Conservation (phyloP, 2,888 invertebrate species). For the Harpalus rubripes region DNA sequence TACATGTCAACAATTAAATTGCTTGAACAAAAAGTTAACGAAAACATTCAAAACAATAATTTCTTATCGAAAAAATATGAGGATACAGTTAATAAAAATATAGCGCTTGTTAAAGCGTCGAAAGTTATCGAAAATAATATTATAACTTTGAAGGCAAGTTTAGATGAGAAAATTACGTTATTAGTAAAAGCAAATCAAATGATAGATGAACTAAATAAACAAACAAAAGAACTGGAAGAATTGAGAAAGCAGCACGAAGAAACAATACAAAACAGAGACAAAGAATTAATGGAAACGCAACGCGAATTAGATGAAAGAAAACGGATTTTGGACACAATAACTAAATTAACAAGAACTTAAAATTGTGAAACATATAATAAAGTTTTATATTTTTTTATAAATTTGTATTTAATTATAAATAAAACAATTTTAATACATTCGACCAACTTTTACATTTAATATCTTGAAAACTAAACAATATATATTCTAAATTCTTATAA, state of each 20-base stretch:
- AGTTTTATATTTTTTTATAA: conserved; percentile 47
- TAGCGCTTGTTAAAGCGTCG: conserved; percentile 60
- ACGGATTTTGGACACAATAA: conserved; percentile 74
- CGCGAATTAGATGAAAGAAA: conserved; percentile 72
- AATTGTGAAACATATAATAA: not conserved
- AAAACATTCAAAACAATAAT: conserved; percentile 47
- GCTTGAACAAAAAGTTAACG: conserved; percentile 46
- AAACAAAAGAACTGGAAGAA: conserved; percentile 72
- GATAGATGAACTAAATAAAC: conserved; percentile 69
- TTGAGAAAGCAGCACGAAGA: conserved; percentile 70
- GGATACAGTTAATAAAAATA: conserved; percentile 58
- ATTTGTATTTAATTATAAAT: conserved; percentile 17
- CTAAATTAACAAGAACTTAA: conserved; percentile 72
- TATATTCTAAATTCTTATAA: too few relatives aligned
- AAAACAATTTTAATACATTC: not conserved
- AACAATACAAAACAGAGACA: conserved; percentile 70
- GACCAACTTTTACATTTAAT: too few relatives aligned
- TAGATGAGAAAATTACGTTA: conserved; percentile 31
- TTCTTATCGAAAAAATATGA: conserved; percentile 61
- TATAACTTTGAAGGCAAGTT: conserved; percentile 3
- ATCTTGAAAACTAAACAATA: too few relatives aligned
- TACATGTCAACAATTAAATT: conserved; percentile 31
- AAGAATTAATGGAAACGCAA: conserved; percentile 72
- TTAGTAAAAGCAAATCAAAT: not conserved
- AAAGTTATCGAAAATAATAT: conserved; percentile 55